These are phyloP conservation scores for Nettapus auritus DNA, from an alignment of 2,113 vertebrate genomes.

Conservation along the genomic window DNA sequence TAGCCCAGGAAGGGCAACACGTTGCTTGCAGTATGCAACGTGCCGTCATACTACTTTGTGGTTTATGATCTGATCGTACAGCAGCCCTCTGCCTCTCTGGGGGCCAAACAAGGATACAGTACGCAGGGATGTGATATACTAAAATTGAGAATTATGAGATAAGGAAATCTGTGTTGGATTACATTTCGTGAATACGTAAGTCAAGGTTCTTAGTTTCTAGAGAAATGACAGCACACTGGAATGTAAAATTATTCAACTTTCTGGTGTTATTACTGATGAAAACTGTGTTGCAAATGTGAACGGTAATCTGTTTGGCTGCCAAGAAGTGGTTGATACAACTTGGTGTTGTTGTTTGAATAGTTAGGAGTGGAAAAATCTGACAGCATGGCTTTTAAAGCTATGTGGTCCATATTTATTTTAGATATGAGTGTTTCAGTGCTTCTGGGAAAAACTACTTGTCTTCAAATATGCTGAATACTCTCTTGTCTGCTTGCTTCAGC, in stretches of 20 bases:
- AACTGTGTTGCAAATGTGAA: neutral
- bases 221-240: neutral
- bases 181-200: neutral
- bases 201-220: constrained; percentile 2
- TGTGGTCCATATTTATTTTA: neutral
- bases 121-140: neutral
- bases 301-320: neutral
- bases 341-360: neutral
- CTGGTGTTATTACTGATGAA: neutral
- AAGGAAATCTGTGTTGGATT: neutral
- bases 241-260: neutral
- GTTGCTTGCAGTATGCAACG: neutral
- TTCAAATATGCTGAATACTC: neutral
- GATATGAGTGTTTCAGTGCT: neutral
- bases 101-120: neutral
- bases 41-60: constrained; percentile 43
- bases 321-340: neutral
- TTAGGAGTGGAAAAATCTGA: neutral
- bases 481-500: neutral
- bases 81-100: constrained; percentile 28
- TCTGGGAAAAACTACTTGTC: neutral
- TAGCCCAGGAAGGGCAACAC: neutral
- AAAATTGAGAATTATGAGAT: neutral
- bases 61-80: constrained; percentile 41
- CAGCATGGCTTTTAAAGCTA: neutral